Evolutionary conservation across 2,113 vertebrate species (phyloP).

Genomic region (Ibidorhyncha struthersii): DNA sequence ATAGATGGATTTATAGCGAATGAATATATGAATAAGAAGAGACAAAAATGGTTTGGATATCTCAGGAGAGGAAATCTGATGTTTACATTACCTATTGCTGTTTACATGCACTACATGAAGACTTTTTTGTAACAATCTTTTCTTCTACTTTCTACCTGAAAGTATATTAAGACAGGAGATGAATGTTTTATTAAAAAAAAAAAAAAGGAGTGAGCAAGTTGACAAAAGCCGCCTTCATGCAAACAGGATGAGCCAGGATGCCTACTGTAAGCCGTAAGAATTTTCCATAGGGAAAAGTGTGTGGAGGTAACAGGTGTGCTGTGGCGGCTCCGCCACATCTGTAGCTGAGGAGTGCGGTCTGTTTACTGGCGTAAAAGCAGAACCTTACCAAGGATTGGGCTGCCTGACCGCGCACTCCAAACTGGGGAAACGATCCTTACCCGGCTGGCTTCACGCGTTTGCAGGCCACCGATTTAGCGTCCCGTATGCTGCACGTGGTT

Average conservation of each 20-base stretch:
- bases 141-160: background rate
- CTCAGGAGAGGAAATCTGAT: background rate
- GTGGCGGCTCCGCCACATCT: background rate
- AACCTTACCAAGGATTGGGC: background rate
- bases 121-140: background rate
- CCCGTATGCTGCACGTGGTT: fast-evolving
- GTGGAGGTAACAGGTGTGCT: no score
- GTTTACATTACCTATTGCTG: background rate
- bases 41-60: background rate
- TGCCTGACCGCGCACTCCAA: background rate
- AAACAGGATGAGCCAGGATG: background rate
- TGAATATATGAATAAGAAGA: background rate
- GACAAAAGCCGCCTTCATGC: background rate
- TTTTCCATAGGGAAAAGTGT: background rate
- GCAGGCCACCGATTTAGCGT: fast-evolving
- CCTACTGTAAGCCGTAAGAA: background rate
- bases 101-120: background rate
- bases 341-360: background rate
- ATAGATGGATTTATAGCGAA: background rate
- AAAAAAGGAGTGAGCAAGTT: background rate
- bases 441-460: fast-evolving
- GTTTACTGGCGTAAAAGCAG: background rate
- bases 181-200: background rate
- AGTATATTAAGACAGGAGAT: background rate
- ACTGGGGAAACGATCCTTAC: fast-evolving